phyloP scores from a whole-genome alignment of 2,797 vertebrate species.

The Acestrorhynchus altus region DNA sequence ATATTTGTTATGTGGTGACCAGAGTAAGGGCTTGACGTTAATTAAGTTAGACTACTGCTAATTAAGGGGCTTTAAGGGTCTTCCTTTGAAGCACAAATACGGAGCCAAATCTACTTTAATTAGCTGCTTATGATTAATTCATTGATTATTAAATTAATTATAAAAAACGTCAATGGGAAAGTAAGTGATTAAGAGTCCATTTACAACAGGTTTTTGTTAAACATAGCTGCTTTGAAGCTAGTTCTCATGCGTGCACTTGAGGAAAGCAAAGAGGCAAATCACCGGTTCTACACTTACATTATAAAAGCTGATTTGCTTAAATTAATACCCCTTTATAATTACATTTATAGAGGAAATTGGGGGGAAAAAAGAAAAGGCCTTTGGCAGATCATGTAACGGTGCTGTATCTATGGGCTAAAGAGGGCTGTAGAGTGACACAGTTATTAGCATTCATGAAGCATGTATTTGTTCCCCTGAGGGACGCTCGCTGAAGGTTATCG shows the following conservation, averaged over 20 bases:
- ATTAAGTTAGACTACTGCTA: neutral
- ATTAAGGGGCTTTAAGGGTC: neutral
- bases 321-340: slow-evolving; percentile 34
- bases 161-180: neutral
- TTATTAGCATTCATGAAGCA: slow-evolving; percentile 57
- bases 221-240: too few relatives aligned
- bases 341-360: slow-evolving; percentile 15
- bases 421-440: slow-evolving; percentile 14
- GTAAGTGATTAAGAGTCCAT: neutral
- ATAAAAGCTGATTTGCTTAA: slow-evolving; percentile 19
- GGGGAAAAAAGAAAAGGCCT: neutral
- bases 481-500: slow-evolving; percentile 52
- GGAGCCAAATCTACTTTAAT: slow-evolving; percentile 33
- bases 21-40: neutral
- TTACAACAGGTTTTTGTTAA: neutral
- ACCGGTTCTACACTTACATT: neutral
- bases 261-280: neutral
- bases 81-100: neutral
- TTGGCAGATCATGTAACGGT: neutral
- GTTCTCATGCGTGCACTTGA: neutral
- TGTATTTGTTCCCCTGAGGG: slow-evolving; percentile 42
- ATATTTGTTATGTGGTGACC: neutral
- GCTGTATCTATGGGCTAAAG: slow-evolving; percentile 35
- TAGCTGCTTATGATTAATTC: slow-evolving; percentile 14
- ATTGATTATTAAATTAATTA: slow-evolving; percentile 13